phyloP scores from a whole-genome alignment of 2,888 invertebrate genomes.

The Hirtodrosophila cameraria region DNA sequence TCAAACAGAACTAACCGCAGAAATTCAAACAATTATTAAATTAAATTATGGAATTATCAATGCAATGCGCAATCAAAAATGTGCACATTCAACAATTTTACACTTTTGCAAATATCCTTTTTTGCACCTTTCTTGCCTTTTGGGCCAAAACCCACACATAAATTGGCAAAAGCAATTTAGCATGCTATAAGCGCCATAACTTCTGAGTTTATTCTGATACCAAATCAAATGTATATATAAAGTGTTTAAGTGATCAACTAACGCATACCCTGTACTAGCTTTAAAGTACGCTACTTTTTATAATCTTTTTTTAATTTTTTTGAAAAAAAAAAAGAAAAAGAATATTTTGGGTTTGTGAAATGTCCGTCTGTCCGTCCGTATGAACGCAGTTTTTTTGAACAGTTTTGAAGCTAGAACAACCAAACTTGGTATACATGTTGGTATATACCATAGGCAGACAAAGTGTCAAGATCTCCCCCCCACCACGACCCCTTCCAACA shows the following conservation, averaged over 20 bases:
- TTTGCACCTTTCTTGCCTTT: neutral
- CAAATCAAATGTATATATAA: slow-evolving; percentile 14
- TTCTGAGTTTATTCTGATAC: slow-evolving; percentile 33
- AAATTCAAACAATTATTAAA: neutral
- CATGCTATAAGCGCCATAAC: slow-evolving; percentile 38
- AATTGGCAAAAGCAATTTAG: slow-evolving; percentile 56
- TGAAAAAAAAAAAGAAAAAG: no score
- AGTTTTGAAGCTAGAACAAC: no score
- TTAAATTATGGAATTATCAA: neutral
- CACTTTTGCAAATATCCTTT: neutral
- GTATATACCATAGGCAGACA: no score
- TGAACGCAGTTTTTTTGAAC: no score
- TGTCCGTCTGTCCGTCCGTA: no score
- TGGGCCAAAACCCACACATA: slow-evolving; percentile 10
- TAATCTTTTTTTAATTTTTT: no score
- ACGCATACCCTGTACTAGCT: neutral
- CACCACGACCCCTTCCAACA: no score
- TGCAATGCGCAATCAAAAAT: neutral
- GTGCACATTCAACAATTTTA: slow-evolving; percentile 9
- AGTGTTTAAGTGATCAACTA: neutral
- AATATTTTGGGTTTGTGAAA: no score
- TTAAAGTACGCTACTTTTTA: no score
- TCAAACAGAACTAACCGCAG: slow-evolving; percentile 21
- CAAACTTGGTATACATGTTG: no score
- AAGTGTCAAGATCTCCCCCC: no score